Evolutionary conservation across 2,113 vertebrate species (phyloP).

Genomic region (Circaetus cinerascens): DNA sequence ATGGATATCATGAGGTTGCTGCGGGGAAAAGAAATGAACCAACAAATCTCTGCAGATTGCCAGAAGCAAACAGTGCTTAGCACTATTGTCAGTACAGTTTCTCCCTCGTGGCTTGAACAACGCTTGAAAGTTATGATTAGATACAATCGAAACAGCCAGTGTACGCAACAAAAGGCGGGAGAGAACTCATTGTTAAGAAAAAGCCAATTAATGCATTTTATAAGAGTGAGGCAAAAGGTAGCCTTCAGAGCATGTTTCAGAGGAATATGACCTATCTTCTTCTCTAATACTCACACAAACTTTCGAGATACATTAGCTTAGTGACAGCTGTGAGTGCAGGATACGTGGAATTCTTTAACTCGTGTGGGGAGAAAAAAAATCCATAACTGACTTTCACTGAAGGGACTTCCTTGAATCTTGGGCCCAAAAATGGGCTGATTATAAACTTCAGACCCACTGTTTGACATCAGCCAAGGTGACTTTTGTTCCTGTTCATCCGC

Average conservation of each 20-base stretch:
- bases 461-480: neutral
- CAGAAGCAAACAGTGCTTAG: neutral
- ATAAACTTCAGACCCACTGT: neutral
- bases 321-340: neutral
- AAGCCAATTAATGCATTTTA: neutral
- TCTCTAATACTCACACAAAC: neutral
- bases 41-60: conserved; percentile 1
- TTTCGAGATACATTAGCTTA: neutral
- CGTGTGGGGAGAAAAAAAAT: neutral
- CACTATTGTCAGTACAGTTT: neutral
- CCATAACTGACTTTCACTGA: neutral
- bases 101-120: neutral
- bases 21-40: conserved; percentile 17
- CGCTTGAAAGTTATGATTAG: neutral
- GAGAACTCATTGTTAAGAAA: neutral
- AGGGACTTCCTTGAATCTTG: neutral
- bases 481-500: neutral
- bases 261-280: neutral
- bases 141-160: neutral
- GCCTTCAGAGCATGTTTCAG: neutral
- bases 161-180: neutral
- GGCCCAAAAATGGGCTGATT: neutral
- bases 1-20: neutral
- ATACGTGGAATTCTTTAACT: neutral
- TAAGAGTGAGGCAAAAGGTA: neutral